These are phyloP conservation scores for Frankliniella fusca DNA, from an alignment of 2,888 invertebrate genomes.

Conservation along the genomic window DNA sequence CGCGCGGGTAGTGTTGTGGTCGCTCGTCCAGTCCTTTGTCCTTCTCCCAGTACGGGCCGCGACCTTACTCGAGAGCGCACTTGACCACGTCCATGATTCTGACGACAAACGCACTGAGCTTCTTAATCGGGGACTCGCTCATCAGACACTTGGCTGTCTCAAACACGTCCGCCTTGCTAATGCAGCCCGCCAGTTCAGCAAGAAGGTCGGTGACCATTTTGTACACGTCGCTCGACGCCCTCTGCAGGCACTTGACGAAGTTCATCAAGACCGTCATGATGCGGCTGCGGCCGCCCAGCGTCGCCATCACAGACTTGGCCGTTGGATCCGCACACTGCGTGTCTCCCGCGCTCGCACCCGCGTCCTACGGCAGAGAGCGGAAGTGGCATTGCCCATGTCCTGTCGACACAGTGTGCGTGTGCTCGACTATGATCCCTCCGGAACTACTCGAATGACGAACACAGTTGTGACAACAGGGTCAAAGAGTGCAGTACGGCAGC, in stretches of 20 bases:
- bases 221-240: neutral
- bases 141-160: neutral
- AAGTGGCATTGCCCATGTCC: neutral
- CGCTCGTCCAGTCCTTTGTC: too few relatives aligned
- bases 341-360: neutral
- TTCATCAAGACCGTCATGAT: constrained; percentile 1
- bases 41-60: too few relatives aligned
- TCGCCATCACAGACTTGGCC: neutral
- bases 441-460: too few relatives aligned
- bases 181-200: neutral
- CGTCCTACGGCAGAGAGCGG: neutral
- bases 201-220: neutral
- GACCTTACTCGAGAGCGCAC: neutral
- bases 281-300: neutral
- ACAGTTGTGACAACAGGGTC: too few relatives aligned
- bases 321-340: neutral
- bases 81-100: neutral
- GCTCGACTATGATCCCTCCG: too few relatives aligned
- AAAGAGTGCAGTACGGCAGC: too few relatives aligned
- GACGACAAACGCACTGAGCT: neutral
- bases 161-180: neutral
- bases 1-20: too few relatives aligned
- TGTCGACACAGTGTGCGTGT: neutral
- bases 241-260: neutral
- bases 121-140: neutral